Evolutionary conservation across 2,113 vertebrate species (phyloP).

Genomic region (Cervus canadensis): DNA sequence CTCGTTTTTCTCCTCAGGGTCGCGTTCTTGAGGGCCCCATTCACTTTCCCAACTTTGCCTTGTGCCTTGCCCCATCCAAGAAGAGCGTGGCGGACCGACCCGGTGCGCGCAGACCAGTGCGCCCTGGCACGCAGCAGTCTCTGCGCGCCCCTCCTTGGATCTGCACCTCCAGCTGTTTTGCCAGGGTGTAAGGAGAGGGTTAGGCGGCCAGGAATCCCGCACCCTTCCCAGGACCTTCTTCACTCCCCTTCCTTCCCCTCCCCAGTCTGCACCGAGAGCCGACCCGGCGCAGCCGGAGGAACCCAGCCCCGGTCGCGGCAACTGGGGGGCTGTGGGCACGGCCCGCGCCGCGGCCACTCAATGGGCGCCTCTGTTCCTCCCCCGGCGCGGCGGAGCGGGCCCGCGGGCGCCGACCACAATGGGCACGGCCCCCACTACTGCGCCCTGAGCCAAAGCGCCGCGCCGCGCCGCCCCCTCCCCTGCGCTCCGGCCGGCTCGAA

Average conservation of each 20-base stretch:
- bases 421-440: slow-evolving; percentile 84
- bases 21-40: background rate
- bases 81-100: accelerated
- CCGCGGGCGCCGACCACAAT: slow-evolving; percentile 90
- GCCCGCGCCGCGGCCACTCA: slow-evolving; percentile 80
- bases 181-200: background rate
- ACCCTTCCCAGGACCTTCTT: background rate
- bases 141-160: background rate
- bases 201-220: background rate
- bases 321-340: background rate
- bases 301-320: background rate
- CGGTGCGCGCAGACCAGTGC: background rate
- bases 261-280: background rate
- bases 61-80: background rate
- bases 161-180: background rate
- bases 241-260: background rate
- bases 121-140: background rate
- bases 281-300: background rate
- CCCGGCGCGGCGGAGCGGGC: slow-evolving; percentile 84
- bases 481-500: slow-evolving; percentile 83
- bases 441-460: slow-evolving; percentile 84
- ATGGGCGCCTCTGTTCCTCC: slow-evolving; percentile 94
- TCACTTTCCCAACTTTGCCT: background rate
- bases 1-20: background rate
- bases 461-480: slow-evolving; percentile 83